Conservation (phyloP, 2,888 invertebrate genomes). For the Oscheius sp. region DNA sequence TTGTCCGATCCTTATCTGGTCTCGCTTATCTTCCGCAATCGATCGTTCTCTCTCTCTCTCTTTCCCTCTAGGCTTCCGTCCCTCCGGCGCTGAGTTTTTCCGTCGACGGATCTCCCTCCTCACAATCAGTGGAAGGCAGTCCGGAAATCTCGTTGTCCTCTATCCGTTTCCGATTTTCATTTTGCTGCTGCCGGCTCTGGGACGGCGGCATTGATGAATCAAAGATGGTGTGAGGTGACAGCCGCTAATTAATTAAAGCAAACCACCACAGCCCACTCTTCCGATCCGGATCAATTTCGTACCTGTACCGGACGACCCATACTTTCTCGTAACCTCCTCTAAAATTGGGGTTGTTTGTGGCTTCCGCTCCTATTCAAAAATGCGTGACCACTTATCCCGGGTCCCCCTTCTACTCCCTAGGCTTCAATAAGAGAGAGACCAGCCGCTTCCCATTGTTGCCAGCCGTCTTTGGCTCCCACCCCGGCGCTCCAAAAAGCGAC, state of each 20-base stretch:
- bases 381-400: constrained; percentile 3
- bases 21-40: constrained; percentile 34
- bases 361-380: constrained; percentile 22
- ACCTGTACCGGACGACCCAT: background rate
- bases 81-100: constrained; percentile 7
- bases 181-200: too few relatives aligned
- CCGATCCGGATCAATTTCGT: too few relatives aligned
- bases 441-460: too few relatives aligned
- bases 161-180: constrained; percentile 16
- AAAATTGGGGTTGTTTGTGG: background rate
- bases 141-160: constrained; percentile 29
- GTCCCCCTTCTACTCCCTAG: too few relatives aligned
- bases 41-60: constrained; percentile 10
- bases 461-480: too few relatives aligned
- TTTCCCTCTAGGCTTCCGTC: constrained; percentile 1
- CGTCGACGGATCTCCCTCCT: constrained; percentile 4
- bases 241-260: constrained; percentile 10
- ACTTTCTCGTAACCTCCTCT: background rate
- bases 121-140: constrained; percentile 16
- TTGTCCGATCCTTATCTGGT: constrained; percentile 23
- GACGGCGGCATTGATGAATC: background rate
- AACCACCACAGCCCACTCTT: background rate
- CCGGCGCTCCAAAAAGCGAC: constrained; percentile 1
- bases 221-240: background rate
- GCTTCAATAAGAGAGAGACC: too few relatives aligned